Percentiles rank a stretch among this genome's conserved stretches.
phyloP scores from a whole-genome alignment of 2,113 vertebrate genomes.

The Shinisaurus crocodilurus region DNA sequence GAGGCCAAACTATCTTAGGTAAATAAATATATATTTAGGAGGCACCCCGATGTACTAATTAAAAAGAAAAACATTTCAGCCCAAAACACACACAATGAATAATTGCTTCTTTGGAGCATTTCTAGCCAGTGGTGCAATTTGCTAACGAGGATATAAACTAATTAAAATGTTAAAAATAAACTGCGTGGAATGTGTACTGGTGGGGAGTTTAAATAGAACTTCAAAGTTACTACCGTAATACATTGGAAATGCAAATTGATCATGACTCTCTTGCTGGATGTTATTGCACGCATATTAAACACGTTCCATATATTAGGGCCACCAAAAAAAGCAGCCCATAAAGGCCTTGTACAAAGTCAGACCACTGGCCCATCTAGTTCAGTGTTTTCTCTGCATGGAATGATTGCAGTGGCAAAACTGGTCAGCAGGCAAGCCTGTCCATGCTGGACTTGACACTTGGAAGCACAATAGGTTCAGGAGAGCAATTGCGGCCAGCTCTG shows the following conservation, averaged over 20 bases:
- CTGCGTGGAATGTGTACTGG: not conserved
- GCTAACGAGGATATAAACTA: not conserved
- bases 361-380: too few relatives aligned
- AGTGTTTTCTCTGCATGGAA: too few relatives aligned
- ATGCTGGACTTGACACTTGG: too few relatives aligned
- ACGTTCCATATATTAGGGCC: not conserved
- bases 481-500: too few relatives aligned
- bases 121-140: not conserved
- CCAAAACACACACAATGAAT: not conserved
- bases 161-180: not conserved
- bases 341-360: too few relatives aligned
- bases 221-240: not conserved
- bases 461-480: too few relatives aligned
- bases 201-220: not conserved
- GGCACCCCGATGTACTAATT: not conserved
- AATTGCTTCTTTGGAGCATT: not conserved
- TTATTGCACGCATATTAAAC: not conserved
- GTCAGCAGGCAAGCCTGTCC: too few relatives aligned
- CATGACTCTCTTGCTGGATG: not conserved
- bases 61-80: slow-evolving; percentile 11
- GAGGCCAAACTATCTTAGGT: not conserved
- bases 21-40: not conserved
- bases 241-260: not conserved
- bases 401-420: too few relatives aligned
- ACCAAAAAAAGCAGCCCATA: not conserved